Percentiles rank a stretch among this genome's conserved stretches.
These are phyloP conservation scores for Pogonomyrmex californicus DNA, from an alignment of 1,140 invertebrate genomes.

Conservation along the genomic window DNA sequence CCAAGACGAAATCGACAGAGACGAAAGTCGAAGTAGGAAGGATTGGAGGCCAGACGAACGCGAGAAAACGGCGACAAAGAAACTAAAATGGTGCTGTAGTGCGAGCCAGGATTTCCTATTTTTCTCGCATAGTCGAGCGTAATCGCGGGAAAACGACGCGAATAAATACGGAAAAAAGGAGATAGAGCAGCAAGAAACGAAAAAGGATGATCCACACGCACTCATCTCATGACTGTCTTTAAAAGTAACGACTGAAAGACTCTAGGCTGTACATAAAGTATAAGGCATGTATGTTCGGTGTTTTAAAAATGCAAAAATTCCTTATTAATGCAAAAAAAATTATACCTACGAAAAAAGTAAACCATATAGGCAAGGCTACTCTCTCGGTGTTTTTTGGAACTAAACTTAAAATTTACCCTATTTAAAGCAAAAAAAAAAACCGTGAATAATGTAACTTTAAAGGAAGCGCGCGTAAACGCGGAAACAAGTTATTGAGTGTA, in stretches of 20 bases:
- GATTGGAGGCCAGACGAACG: constrained; percentile 64
- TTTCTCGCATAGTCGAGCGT: constrained; percentile 68
- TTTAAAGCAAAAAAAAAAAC: constrained; percentile 75
- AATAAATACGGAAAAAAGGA: constrained; percentile 35
- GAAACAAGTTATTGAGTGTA: constrained; percentile 84
- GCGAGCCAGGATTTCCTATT: constrained; percentile 65
- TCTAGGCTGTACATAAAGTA: constrained; percentile 86
- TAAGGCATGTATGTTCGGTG: constrained; percentile 87
- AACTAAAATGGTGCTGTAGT: constrained; percentile 47
- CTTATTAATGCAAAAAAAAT: constrained; percentile 84
- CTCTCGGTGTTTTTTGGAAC: constrained; percentile 86
- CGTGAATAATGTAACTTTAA: constrained; percentile 69
- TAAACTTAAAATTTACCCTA: constrained; percentile 84
- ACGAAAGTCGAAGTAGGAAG: constrained; percentile 51
- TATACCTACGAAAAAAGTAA: constrained; percentile 82
- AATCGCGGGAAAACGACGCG: constrained; percentile 50
- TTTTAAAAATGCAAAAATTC: constrained; percentile 84
- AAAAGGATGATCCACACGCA: constrained; percentile 79
- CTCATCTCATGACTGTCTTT: constrained; percentile 82
- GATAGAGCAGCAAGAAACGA: constrained; percentile 61
- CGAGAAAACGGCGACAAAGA: constrained; percentile 53
- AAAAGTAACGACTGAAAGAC: constrained; percentile 84
- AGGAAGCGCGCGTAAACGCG: constrained; percentile 69
- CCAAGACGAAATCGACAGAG: constrained; percentile 70
- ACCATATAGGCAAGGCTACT: constrained; percentile 85